Evolutionary conservation across 2,888 invertebrate species (phyloP), one percentile per base, ranked within the genome.

Genomic region (Apamea sordens): DNA sequence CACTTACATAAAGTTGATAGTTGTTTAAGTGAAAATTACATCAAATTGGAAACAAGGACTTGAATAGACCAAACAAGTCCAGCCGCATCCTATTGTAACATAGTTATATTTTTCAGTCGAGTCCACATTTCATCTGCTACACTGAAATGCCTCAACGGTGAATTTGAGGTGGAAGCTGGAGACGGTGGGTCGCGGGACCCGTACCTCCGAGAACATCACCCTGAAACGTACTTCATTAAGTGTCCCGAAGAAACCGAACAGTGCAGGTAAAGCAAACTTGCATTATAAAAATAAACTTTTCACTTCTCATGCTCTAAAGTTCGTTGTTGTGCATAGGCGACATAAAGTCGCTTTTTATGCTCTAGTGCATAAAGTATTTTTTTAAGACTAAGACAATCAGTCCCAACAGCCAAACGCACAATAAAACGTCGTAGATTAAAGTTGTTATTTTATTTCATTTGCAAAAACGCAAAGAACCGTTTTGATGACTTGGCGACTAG

Each of bases 101-200:
- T 2, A 64, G 32, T 32, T n/a, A 36, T 13, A 56, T 68, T 21
- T 86, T 87, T 13, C 77, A 99, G 99, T 18, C 98, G 99, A 76
- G 99, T 99, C 7, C 99, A 99, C 94, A 99, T 99, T 92, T 99
- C 99, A 0, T 98, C 98, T 89, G 98, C 99, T 11, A 99, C 99
- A 0, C 96, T 98, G 44, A 98, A 98, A 80, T 99, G 98, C 92
- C 97, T 99, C 82, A 98, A 98, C 90, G 98, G 98, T 18, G 98
- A 98, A 24, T 99, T 99, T 93, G 99, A 99, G 90, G 99, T 99
- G 76, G 99, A 99, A 92, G 98, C 98, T 0, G 99, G 99, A 0
- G 97, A 98, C 89, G 99, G 99, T 0, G 98, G 98, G 63, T 98
- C 98, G 36, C 97, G 99, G 74, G 98, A 99, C 94, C 97, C 98